Percentiles rank a stretch among this genome's conserved stretches.
phyloP scores from a whole-genome alignment of 2,797 vertebrate genomes.

The Limosa lapponica region DNA sequence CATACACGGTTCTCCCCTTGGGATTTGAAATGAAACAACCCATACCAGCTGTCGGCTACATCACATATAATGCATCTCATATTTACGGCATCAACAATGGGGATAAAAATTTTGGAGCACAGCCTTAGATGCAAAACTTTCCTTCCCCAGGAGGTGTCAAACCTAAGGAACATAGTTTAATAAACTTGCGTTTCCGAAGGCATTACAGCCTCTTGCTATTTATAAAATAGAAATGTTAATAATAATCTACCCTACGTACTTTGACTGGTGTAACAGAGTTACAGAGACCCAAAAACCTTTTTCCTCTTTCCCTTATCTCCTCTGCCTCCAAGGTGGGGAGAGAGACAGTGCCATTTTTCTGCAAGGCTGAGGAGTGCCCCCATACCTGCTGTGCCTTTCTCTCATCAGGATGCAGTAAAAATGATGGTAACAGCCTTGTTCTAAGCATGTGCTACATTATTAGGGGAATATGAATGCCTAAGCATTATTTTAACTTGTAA shows the following conservation, averaged over 20 bases:
- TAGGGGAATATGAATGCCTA: not conserved
- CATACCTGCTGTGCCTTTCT: not conserved
- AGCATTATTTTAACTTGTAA: not conserved
- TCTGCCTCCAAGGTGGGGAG: not conserved
- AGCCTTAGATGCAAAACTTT: not conserved
- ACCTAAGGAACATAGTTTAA: not conserved
- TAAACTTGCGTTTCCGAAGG: rapidly evolving
- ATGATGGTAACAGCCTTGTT: not conserved
- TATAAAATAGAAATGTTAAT: not conserved
- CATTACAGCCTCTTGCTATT: not conserved
- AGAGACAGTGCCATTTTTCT: not conserved
- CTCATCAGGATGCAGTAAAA: not conserved
- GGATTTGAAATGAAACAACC: not conserved
- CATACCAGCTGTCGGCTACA: rapidly evolving
- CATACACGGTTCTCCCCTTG: rapidly evolving
- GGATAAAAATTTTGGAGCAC: not conserved
- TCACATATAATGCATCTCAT: rapidly evolving
- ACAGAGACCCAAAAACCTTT: not conserved
- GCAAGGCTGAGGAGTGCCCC: not conserved
- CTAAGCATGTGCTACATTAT: not conserved
- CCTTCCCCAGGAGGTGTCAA: not conserved
- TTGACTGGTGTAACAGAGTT: not conserved
- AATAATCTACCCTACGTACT: not conserved
- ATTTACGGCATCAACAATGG: not conserved
- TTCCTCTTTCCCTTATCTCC: not conserved